Conservation (phyloP, 53 echinoderm and acorn worm species). For the Holothuria leucospilota region DNA sequence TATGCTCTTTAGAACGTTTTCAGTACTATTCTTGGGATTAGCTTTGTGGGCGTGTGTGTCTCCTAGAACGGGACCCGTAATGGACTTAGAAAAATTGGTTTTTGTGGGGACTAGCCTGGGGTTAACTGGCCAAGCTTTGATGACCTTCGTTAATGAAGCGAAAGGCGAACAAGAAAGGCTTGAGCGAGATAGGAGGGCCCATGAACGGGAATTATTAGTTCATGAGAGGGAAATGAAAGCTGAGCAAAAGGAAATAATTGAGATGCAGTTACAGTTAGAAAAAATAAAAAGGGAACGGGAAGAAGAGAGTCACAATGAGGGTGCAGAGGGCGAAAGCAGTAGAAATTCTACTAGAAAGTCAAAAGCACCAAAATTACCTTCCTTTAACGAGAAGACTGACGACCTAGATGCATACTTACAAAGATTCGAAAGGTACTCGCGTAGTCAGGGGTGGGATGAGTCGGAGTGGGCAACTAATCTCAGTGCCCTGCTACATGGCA, state of each 20-base stretch:
- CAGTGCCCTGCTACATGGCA: conserved; percentile 50
- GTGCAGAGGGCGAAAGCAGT: conserved; percentile 20
- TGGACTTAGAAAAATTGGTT: no score
- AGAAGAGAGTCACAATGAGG: conserved; percentile 8
- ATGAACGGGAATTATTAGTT: no score
- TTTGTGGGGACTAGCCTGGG: conserved; percentile 21
- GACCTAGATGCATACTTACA: conserved; percentile 63
- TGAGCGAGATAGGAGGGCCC: no score
- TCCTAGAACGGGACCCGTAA: no score
- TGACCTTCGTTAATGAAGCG: background rate
- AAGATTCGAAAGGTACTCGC: conserved; percentile 51
- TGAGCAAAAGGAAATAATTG: no score
- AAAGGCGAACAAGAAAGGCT: no score
- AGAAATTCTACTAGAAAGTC: conserved; percentile 28
- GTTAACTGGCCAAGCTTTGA: conserved; percentile 10
- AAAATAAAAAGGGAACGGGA: conserved; percentile 7
- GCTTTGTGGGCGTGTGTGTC: no score
- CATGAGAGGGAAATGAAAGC: no score
- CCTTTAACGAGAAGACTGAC: conserved; percentile 55
- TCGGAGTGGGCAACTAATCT: conserved; percentile 48
- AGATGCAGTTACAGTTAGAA: no score
- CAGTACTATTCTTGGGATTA: no score
- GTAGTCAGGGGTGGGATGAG: conserved; percentile 27
- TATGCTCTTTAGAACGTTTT: no score
- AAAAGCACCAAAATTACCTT: conserved; percentile 51